Base-by-base conservation (phyloP, 2,888 invertebrate genomes). In the Euplagia quadripunctaria region DNA sequence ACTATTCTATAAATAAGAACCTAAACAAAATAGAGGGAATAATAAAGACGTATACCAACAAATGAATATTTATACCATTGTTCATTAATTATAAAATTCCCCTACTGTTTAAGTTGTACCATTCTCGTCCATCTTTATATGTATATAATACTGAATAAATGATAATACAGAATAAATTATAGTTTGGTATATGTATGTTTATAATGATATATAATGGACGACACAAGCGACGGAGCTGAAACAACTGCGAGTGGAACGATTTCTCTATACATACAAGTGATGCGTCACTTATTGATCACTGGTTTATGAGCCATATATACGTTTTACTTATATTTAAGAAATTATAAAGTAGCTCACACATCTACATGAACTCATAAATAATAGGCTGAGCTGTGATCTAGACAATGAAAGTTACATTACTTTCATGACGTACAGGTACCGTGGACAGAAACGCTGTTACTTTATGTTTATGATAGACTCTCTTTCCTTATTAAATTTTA, bases 341-440 rank as follows among this genome's bases (percentile, higher is more conserved):
- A 20, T 58, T 58, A 20, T 20, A 58, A 55, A n/a, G 8, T 8
- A 58, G 55, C 17, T 58, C 4, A 4, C 58, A 58, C 20, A 20
- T 58, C 20, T 58, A 58, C 58, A 58, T 58, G 14, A 49, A 66
- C 5, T 20, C 46, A 8, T 6, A 8, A 6, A 43, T 12, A 63
- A 31, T 63, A 43, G 20, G n/a, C 65, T 20, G 7, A 31, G 31
- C 51, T 7, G 51, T 66, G 67, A 67, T 31, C 41, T 67, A 51
- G 67, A 67, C 52, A 67, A 67, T 52, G 42, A 67, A 67, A 67
- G 31, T 52, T 9, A 67, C 41, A 51, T 4, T 31, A 67, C 17
- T 52, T 52, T 52, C 20, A 67, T 42, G 31, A 66, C 51, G 49
- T 14, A 66, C 66, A 51, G 14, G 3, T 31, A 41, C 51, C 14